Conservation (phyloP, 2,113 vertebrate genomes). For the Bujurquina vittata region DNA sequence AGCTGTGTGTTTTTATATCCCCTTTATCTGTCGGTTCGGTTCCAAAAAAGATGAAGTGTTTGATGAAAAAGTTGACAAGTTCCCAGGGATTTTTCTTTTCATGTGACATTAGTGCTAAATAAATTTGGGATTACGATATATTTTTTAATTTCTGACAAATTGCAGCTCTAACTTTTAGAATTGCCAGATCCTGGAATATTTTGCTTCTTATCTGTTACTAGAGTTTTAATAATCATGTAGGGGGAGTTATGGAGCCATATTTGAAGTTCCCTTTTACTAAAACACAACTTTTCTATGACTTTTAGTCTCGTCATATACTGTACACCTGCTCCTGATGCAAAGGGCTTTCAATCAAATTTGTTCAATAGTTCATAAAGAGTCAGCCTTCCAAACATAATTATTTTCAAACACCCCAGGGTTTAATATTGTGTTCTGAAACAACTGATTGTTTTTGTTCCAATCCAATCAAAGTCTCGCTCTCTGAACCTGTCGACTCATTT, state of each 20-base stretch:
- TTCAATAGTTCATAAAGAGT: conserved; percentile 34
- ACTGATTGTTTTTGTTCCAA: conserved; percentile 33
- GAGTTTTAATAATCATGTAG: too few relatives aligned
- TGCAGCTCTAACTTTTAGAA: too few relatives aligned
- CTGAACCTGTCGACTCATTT: conserved; percentile 21
- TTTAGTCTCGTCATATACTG: neutral
- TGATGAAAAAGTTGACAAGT: neutral
- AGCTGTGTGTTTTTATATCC: too few relatives aligned
- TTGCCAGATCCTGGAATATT: neutral
- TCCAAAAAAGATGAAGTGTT: neutral
- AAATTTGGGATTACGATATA: neutral
- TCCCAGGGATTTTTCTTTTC: neutral
- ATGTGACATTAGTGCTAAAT: neutral
- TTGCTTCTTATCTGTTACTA: neutral
- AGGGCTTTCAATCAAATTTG: conserved; percentile 30
- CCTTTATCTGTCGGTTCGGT: too few relatives aligned
- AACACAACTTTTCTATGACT: neutral
- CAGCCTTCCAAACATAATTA: conserved; percentile 27
- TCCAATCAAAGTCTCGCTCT: conserved; percentile 42
- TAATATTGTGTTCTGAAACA: conserved; percentile 15
- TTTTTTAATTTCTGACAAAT: too few relatives aligned
- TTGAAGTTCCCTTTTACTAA: conserved; percentile 9
- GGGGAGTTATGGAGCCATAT: neutral
- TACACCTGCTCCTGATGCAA: neutral
- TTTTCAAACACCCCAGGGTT: conserved; percentile 8